Percentiles rank a stretch among this genome's conserved stretches.
Conservation (phyloP, 2,113 vertebrate species). For the Atrichornis clamosus region DNA sequence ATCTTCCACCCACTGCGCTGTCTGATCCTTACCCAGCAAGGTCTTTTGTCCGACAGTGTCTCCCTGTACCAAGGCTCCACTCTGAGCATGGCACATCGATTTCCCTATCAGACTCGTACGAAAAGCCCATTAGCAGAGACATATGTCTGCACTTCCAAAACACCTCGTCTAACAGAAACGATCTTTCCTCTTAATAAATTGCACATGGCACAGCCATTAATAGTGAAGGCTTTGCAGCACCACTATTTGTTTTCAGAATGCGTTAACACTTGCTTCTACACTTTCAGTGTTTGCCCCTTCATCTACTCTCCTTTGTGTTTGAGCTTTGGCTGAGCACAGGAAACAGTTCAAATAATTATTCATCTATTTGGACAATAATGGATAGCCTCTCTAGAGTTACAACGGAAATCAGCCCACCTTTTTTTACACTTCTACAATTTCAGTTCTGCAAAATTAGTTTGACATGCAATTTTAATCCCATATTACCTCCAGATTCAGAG, state of each 20-base stretch:
- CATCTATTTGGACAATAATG: background rate
- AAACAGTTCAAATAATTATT: slow-evolving; percentile 36
- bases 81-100: background rate
- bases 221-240: background rate
- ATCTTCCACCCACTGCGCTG: rapidly evolving
- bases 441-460: background rate
- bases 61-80: background rate
- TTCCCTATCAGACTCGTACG: background rate
- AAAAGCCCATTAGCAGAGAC: slow-evolving; percentile 33
- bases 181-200: slow-evolving; percentile 37
- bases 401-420: background rate
- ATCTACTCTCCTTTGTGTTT: background rate
- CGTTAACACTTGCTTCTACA: slow-evolving; percentile 3
- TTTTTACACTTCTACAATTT: background rate
- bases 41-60: rapidly evolving
- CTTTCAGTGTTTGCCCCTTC: slow-evolving; percentile 36
- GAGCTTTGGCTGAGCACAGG: background rate
- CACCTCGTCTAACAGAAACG: slow-evolving; percentile 45
- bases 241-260: slow-evolving; percentile 51
- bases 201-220: slow-evolving; percentile 23
- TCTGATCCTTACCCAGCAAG: background rate
- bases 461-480: background rate
- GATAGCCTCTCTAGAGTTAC: background rate
- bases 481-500: background rate
- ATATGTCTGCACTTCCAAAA: slow-evolving; percentile 3